Base-by-base conservation (phyloP, 2,797 vertebrate genomes). In the Clamator glandarius region DNA sequence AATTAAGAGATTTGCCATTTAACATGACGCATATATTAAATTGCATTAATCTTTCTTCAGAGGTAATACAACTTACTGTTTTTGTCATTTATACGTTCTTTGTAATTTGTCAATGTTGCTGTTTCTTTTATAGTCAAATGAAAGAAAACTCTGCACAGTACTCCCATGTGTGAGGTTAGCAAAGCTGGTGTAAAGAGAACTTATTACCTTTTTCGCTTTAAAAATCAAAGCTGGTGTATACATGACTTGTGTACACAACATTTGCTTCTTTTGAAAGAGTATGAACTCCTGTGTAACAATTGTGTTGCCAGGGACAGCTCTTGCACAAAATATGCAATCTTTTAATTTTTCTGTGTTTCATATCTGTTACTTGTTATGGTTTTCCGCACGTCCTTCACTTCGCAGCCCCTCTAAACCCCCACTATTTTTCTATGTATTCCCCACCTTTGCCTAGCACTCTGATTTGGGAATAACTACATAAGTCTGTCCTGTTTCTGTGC, bases 11-110 rank as follows among this genome's bases (percentile, higher is more conserved):
- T 90, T 85, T 90, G 35, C 59, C 44, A 57, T 64, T 86, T 85
- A 21, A 25, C 11, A 10, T 86, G 78, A 31, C 0, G 4, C 8
- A 2, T 39, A 1, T 85, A 87, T 77, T 87, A 89, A 77, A 85
- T 87, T 55, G 35, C 24, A 41, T 96, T 89, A 72, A 75, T 89
- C 54, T 90, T 85, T 87, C 84, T 94, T 92, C 50, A 83, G 54
- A 66, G 74, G 33, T 77, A 31, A 82, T 46, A 25, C 33, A 52
- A 8, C 46, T 51, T 52, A n/a, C 82, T 88, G 28, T 11, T 92
- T 93, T 83, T 93, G 58, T 74, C 29, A 62, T 64, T 74, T 80
- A 36, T 75, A 5, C 1, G 1, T 78, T 86, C 66, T 80, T 79
- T 76, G 79, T 57, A 55, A 80, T 81, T 93, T 92, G 80, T 76